These are phyloP conservation scores for Dissostichus mawsoni DNA, from an alignment of 2,113 vertebrate species.

Conservation along the genomic window DNA sequence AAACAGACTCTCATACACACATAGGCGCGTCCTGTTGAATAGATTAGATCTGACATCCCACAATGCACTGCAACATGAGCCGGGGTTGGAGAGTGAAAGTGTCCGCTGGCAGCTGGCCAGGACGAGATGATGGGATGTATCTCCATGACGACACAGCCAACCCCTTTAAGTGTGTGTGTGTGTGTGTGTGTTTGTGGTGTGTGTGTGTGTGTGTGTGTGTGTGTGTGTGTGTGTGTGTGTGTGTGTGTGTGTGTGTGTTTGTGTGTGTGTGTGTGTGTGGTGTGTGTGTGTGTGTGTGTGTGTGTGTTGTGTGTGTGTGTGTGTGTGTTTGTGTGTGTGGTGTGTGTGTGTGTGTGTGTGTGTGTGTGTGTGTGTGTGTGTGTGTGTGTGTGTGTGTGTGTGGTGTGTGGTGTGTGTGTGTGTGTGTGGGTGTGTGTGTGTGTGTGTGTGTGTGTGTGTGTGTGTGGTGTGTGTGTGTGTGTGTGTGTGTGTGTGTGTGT, in stretches of 20 bases:
- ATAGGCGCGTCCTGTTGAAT: conserved; percentile 15
- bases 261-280: no score
- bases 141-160: conserved; percentile 60
- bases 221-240: no score
- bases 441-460: not conserved
- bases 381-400: not conserved
- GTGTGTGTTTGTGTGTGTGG: not conserved
- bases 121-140: conserved; percentile 63
- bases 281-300: no score
- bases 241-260: no score
- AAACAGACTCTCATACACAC: conserved; percentile 33
- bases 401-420: not conserved
- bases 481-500: not conserved
- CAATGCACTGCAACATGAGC: conserved; percentile 69
- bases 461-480: not conserved
- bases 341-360: not conserved
- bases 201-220: not conserved
- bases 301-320: no score
- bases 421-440: not conserved
- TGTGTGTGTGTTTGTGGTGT: not conserved
- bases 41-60: conserved; percentile 73
- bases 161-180: conserved; percentile 2
- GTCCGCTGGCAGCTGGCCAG: conserved; percentile 58
- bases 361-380: not conserved
- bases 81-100: conserved; percentile 25